phyloP scores from a whole-genome alignment of 2,888 invertebrate species.

The Lampropteryx suffumata region DNA sequence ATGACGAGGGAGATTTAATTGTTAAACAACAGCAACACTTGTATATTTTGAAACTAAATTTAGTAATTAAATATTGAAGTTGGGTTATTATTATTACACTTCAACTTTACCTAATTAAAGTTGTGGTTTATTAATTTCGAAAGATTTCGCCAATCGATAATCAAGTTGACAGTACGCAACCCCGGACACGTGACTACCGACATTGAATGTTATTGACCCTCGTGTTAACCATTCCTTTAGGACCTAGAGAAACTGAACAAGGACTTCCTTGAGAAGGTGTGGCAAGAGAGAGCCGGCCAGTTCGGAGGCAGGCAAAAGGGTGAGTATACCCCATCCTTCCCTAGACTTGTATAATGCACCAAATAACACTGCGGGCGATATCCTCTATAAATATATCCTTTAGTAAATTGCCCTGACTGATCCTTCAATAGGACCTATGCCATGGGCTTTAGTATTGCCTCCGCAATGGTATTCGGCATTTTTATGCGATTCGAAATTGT shows the following conservation, averaged over 20 bases:
- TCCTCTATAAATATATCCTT: background rate
- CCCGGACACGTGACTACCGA: constrained; percentile 18
- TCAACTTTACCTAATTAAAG: too few relatives aligned
- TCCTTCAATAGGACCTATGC: too few relatives aligned
- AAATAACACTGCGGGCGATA: background rate
- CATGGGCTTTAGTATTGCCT: too few relatives aligned
- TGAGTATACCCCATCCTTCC: constrained; percentile 71
- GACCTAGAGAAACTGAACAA: constrained; percentile 93
- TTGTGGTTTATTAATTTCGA: too few relatives aligned
- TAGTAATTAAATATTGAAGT: too few relatives aligned
- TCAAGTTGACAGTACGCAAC: constrained; percentile 33
- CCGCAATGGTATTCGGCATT: background rate
- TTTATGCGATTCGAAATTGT: background rate
- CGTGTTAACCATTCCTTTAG: constrained; percentile 83
- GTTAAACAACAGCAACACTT: too few relatives aligned
- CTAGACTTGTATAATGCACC: background rate
- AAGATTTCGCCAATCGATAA: background rate
- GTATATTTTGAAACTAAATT: too few relatives aligned
- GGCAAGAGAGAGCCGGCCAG: constrained; percentile 93
- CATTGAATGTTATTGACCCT: constrained; percentile 56
- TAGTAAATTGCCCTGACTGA: too few relatives aligned
- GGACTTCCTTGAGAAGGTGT: constrained; percentile 92
- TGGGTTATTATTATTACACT: too few relatives aligned
- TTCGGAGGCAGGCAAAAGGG: constrained; percentile 95
- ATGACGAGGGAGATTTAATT: too few relatives aligned